Evolutionary conservation across 1,140 invertebrate species (phyloP), one percentile per base, ranked within the genome.

Genomic region (Vanessa atalanta): DNA sequence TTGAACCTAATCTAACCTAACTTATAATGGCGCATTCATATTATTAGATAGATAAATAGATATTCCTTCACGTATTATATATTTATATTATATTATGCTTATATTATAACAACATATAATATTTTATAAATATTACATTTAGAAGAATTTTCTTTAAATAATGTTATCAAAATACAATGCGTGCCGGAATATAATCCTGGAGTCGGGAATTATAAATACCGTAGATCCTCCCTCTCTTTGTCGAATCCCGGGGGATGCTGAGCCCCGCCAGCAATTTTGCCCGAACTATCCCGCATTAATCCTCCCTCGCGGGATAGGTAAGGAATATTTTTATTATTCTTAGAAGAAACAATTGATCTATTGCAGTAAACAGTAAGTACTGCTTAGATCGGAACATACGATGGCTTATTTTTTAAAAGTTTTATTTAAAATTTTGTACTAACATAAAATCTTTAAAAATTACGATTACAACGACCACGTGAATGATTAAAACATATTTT

Each of bases 201-300:
- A 77, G 53, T 68, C 69, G 67, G 50, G 50, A 70, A 79, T 76
- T 81, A 77, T 76, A 78, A 75, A 78, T 78, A 78, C 67, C 75
- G 63, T 47, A 37, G 55, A 16, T 65, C 72, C 66, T 73, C 73
- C 74, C 48, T 72, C 65, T 70, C 67, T 63, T 43, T 43, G 37
- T 31, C 65, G 50, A 75, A 74, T 72, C 79, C 79, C 71, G 53
- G 57, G 79, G 79, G 78, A 70, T 48, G 47, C 37, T 23, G 70
- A 48, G 65, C 72, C 80, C 79, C 75, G 70, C 76, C 74, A 71
- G 80, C 82, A 82, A 81, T 86, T 80, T 78, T 79, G 72, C 76
- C 78, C 85, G 74, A 88, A 88, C 86, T 88, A 88, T 85, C 75
- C 79, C 78, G 64, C 76, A 82, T 84, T 90, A 86, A 88, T 88